phyloP scores from a whole-genome alignment of 2,113 vertebrate species.

The Prochilodus magdalenae region DNA sequence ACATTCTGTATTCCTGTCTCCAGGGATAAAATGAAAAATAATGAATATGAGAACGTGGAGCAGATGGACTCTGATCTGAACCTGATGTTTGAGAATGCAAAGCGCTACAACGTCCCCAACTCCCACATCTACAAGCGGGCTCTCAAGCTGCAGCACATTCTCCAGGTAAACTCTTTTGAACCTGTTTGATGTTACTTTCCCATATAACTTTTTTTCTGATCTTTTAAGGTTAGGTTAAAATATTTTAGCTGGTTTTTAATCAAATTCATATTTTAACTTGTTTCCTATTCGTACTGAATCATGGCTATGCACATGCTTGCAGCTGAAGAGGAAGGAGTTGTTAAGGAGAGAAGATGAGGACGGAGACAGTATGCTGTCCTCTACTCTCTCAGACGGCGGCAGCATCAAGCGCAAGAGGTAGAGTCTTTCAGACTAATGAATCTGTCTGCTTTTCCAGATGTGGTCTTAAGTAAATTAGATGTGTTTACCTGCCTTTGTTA shows the following conservation, averaged over 20 bases:
- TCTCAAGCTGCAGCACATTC: slow-evolving; percentile 94
- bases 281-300: not conserved
- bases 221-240: not conserved
- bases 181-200: not conserved
- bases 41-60: slow-evolving; percentile 93
- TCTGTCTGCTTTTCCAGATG: too few relatives aligned
- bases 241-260: not conserved
- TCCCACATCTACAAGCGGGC: slow-evolving; percentile 97
- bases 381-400: slow-evolving; percentile 91
- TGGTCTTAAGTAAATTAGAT: too few relatives aligned
- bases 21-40: slow-evolving; percentile 96
- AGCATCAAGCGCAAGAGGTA: slow-evolving; percentile 97
- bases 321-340: slow-evolving; percentile 96
- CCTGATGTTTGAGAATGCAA: slow-evolving; percentile 98
- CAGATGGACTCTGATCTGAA: slow-evolving; percentile 92
- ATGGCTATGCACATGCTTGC: not conserved
- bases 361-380: slow-evolving; percentile 97
- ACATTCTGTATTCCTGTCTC: not conserved
- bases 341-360: slow-evolving; percentile 93
- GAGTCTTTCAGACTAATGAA: slow-evolving; percentile 28
- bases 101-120: slow-evolving; percentile 95
- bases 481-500: too few relatives aligned
- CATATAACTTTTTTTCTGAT: not conserved
- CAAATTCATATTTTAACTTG: not conserved
- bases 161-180: slow-evolving; percentile 83